Evolutionary conservation across 2,888 invertebrate species (phyloP).

Genomic region (Tachina lurida): DNA sequence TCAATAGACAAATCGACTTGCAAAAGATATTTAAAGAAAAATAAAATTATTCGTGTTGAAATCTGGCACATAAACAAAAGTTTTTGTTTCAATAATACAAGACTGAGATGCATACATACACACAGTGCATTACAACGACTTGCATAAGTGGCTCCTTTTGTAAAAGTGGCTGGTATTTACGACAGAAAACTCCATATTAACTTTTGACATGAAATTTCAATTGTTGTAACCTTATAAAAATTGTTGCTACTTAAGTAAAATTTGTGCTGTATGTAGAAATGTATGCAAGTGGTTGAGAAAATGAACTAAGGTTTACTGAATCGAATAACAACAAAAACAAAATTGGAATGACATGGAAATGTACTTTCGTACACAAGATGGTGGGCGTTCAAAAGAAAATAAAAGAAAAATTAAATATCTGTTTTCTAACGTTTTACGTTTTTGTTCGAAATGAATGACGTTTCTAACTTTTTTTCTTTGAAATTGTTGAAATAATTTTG

Average conservation of each 20-base stretch:
- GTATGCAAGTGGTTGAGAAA: not conserved
- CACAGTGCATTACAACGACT: not conserved
- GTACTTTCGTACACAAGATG: slow-evolving; percentile 26
- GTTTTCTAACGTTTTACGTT: not conserved
- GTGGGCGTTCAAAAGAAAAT: slow-evolving; percentile 63
- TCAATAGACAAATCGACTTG: slow-evolving; percentile 3
- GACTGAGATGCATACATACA: too few relatives aligned
- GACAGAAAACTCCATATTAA: slow-evolving; percentile 39
- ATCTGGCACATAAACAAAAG: slow-evolving; percentile 37
- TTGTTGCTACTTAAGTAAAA: slow-evolving; percentile 14
- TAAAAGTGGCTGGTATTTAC: not conserved
- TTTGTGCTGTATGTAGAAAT: not conserved
- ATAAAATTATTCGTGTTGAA: not conserved
- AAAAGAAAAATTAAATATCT: slow-evolving; percentile 9
- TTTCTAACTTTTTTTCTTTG: slow-evolving; percentile 42
- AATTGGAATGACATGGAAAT: not conserved
- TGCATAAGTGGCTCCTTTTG: not conserved
- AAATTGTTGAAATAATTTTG: slow-evolving; percentile 8
- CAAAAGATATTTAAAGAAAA: not conserved
- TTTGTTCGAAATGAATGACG: slow-evolving; percentile 49
- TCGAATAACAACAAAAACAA: not conserved
- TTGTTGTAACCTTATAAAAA: slow-evolving; percentile 42
- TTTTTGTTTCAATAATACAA: too few relatives aligned
- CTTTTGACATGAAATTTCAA: slow-evolving; percentile 62
- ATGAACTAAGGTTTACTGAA: slow-evolving; percentile 2